Conservation (phyloP, 2,113 vertebrate genomes). For the Chamaea fasciata region DNA sequence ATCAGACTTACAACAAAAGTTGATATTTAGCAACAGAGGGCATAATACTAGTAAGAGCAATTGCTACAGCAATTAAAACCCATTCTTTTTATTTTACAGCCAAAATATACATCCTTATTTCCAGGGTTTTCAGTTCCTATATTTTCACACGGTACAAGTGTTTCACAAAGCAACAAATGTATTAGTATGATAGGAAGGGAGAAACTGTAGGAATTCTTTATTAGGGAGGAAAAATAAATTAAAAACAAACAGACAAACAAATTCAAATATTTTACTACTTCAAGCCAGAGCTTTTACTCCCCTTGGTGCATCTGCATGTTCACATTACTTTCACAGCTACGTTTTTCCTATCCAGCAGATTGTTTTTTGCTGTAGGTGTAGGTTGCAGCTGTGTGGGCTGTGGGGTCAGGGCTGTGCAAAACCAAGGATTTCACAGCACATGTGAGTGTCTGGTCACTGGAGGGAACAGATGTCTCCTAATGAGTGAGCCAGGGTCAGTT, state of each 20-base stretch:
- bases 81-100: neutral
- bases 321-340: neutral
- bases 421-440: neutral
- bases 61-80: neutral
- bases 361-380: neutral
- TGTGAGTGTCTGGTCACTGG: neutral
- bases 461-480: neutral
- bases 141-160: neutral
- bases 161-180: neutral
- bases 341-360: neutral
- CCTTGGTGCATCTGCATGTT: neutral
- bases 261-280: neutral
- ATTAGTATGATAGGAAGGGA: neutral
- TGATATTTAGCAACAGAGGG: neutral
- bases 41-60: neutral
- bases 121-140: neutral
- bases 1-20: neutral
- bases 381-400: neutral
- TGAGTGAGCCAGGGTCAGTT: neutral
- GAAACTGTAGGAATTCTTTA: neutral
- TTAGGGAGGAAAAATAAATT: neutral
- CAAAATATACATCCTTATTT: neutral
- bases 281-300: neutral
- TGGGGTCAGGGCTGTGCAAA: neutral
- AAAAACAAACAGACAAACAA: neutral